Evolutionary conservation across 2,888 invertebrate species (phyloP).

Genomic region (Protodeltote pygarga): DNA sequence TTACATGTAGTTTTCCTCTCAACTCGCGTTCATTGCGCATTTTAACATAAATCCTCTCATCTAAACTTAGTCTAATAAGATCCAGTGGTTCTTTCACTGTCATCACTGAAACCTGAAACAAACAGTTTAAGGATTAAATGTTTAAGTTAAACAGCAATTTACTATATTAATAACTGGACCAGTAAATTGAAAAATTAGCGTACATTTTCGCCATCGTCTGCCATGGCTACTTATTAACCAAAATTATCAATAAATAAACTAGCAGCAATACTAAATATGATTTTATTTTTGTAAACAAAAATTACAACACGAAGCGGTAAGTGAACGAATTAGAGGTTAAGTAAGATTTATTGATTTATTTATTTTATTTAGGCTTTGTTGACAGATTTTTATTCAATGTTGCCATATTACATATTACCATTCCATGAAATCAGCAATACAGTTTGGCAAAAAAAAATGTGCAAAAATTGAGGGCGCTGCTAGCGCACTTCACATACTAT

Average conservation of each 20-base stretch:
- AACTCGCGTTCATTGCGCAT: constrained; percentile 99
- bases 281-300: constrained; percentile 23
- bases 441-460: no score
- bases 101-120: constrained; percentile 92
- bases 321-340: no score
- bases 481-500: no score
- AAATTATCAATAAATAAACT: no score
- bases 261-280: no score
- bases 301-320: no score
- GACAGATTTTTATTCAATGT: no score
- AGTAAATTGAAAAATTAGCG: constrained; percentile 39
- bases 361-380: no score
- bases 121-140: no score
- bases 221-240: constrained; percentile 52
- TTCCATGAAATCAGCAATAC: no score
- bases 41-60: constrained; percentile 99
- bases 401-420: no score
- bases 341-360: neutral
- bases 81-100: constrained; percentile 99
- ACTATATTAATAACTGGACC: neutral
- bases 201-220: constrained; percentile 82
- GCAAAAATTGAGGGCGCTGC: no score
- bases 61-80: constrained; percentile 97
- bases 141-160: neutral
- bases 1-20: constrained; percentile 97